A percentile compares a stretch with the other conserved stretches of the same genome.
These are phyloP conservation scores for Polia nebulosa DNA, from an alignment of 2,888 invertebrate genomes.

Conservation along the genomic window DNA sequence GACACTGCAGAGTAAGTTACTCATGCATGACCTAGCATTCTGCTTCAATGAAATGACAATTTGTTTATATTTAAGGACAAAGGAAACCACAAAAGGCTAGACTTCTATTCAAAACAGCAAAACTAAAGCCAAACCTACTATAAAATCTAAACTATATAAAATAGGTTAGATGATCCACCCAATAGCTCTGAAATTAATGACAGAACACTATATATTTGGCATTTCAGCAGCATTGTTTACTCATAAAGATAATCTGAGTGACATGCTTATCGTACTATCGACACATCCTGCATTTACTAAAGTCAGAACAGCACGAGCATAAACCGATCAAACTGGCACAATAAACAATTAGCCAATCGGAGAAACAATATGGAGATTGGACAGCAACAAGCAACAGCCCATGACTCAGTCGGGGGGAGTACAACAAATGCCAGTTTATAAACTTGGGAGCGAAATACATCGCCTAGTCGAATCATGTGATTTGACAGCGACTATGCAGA, in stretches of 20 bases:
- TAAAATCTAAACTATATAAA: background rate
- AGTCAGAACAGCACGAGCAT: conserved; percentile 17
- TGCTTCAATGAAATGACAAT: background rate
- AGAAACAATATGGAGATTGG: conserved; percentile 36
- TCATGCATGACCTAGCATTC: background rate
- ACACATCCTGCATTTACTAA: conserved; percentile 6
- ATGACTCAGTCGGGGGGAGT: conserved; percentile 32
- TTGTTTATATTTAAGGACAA: background rate
- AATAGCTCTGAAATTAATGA: background rate
- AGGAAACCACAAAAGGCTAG: background rate
- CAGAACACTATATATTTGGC: background rate
- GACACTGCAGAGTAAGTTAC: background rate
- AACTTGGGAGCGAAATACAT: conserved; percentile 23
- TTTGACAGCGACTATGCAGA: conserved; percentile 21
- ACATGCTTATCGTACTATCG: conserved; percentile 11
- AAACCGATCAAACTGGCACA: conserved; percentile 23
- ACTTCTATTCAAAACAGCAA: background rate
- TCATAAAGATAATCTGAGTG: conserved; percentile 8
- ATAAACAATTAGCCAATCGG: conserved; percentile 36
- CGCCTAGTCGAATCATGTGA: conserved; percentile 35
- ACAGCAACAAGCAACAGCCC: conserved; percentile 22
- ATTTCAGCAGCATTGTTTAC: conserved; percentile 1
- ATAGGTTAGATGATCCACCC: background rate
- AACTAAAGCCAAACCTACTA: background rate
- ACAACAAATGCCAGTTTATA: conserved; percentile 32